Percentiles rank a stretch among this genome's conserved stretches.
Conservation (phyloP, 2,113 vertebrate species). For the Rhinolophus ferrumequinum region DNA sequence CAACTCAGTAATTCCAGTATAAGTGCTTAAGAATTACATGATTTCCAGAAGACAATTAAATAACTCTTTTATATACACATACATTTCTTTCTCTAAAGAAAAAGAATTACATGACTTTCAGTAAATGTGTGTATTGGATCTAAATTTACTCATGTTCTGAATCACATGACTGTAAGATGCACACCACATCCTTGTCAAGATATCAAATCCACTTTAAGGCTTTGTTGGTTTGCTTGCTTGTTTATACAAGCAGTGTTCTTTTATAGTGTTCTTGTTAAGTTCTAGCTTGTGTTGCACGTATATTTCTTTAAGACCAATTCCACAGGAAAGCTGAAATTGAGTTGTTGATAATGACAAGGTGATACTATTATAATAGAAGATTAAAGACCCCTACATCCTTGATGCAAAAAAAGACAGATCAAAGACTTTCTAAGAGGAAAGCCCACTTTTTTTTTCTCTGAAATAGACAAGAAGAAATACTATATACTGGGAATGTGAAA, state of each 20-base stretch:
- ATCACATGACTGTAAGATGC: not conserved
- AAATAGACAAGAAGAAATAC: not conserved
- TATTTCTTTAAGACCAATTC: not conserved
- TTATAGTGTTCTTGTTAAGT: not conserved
- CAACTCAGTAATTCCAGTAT: not conserved
- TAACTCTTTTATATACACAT: not conserved
- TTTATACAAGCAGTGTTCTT: not conserved
- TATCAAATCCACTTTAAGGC: not conserved
- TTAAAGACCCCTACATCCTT: not conserved
- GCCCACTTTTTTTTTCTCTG: not conserved
- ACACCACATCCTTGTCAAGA: not conserved
- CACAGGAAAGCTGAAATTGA: not conserved
- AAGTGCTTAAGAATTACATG: not conserved
- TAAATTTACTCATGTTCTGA: not conserved
- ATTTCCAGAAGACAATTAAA: not conserved
- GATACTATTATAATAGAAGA: not conserved
- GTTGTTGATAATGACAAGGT: not conserved
- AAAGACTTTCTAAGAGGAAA: not conserved
- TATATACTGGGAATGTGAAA: not conserved
- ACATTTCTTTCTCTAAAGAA: not conserved
- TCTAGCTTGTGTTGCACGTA: not conserved
- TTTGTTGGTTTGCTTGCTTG: not conserved
- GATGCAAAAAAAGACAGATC: not conserved
- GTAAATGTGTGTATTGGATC: not conserved
- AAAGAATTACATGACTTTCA: not conserved